Evolutionary conservation across 2,888 invertebrate species (phyloP).

Genomic region (Tuberolachnus salignus): DNA sequence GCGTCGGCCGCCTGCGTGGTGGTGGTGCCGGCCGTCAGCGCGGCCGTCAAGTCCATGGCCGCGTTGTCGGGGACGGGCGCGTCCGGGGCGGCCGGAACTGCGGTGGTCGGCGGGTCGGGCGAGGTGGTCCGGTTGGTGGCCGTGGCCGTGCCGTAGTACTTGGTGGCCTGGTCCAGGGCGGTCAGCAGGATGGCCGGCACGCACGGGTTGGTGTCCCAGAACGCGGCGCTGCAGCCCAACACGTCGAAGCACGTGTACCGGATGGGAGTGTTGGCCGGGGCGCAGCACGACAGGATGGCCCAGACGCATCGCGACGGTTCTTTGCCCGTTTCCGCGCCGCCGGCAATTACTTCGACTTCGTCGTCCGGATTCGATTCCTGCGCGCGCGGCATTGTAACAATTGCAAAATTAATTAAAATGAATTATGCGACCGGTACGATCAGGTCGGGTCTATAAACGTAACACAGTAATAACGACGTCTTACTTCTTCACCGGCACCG

Average conservation of each 20-base stretch:
- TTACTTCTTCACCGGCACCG: background rate
- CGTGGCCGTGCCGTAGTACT: slow-evolving; percentile 60
- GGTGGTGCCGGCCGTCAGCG: slow-evolving; percentile 16
- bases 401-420: no score
- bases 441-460: no score
- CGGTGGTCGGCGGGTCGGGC: slow-evolving; percentile 26
- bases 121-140: slow-evolving; percentile 55
- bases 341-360: slow-evolving; percentile 35
- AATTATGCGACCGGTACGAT: no score
- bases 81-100: background rate
- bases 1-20: background rate
- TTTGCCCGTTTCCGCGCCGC: slow-evolving; percentile 53
- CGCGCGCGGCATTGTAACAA: no score
- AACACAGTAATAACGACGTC: background rate
- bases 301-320: slow-evolving; percentile 71
- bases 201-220: slow-evolving; percentile 77
- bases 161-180: slow-evolving; percentile 64
- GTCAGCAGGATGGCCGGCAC: slow-evolving; percentile 68
- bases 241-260: slow-evolving; percentile 73
- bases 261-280: slow-evolving; percentile 64
- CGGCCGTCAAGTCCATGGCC: background rate
- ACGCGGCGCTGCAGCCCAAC: slow-evolving; percentile 74
- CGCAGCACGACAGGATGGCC: slow-evolving; percentile 79
- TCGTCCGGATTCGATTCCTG: slow-evolving; percentile 45
- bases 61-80: background rate